A percentile compares a stretch with the other conserved stretches of the same genome.
These are phyloP conservation scores for Pseudococcus jackbeardsleyi DNA, from an alignment of 2,888 invertebrate species.

Conservation along the genomic window DNA sequence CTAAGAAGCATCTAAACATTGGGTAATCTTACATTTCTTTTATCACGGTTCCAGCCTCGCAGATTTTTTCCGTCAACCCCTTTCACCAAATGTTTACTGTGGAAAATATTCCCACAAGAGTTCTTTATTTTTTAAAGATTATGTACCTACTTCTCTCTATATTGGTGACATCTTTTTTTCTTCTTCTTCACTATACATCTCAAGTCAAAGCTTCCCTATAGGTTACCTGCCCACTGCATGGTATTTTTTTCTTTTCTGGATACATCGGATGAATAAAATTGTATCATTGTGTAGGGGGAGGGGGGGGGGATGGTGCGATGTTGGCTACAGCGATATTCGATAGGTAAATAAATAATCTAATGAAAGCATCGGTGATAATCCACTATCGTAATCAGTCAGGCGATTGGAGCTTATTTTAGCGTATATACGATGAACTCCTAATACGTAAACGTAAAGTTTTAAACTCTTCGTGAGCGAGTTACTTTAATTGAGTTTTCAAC, in stretches of 20 bases:
- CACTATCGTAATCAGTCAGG: slow-evolving; percentile 41
- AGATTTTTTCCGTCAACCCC: neutral
- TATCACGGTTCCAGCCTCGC: neutral
- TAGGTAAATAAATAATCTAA: slow-evolving; percentile 37
- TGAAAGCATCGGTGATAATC: neutral
- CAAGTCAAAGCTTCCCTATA: neutral
- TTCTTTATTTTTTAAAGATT: slow-evolving; percentile 43
- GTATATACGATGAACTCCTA: neutral
- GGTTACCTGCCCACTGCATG: neutral
- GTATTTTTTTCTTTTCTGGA: too few relatives aligned
- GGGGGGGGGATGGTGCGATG: too few relatives aligned
- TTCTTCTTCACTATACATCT: neutral
- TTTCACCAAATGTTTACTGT: neutral
- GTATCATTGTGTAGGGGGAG: too few relatives aligned
- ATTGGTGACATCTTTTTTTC: slow-evolving; percentile 13
- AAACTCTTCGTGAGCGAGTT: slow-evolving; percentile 49
- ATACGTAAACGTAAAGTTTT: slow-evolving; percentile 44
- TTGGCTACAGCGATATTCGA: neutral
- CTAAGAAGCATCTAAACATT: neutral
- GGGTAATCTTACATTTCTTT: neutral
- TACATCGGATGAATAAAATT: too few relatives aligned
- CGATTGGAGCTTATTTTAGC: slow-evolving; percentile 29
- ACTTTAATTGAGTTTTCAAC: slow-evolving; percentile 56
- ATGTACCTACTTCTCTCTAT: neutral
- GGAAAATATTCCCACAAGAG: slow-evolving; percentile 28